Base-by-base conservation (phyloP, 2,888 invertebrate genomes). In the Drosophila diplacantha region DNA sequence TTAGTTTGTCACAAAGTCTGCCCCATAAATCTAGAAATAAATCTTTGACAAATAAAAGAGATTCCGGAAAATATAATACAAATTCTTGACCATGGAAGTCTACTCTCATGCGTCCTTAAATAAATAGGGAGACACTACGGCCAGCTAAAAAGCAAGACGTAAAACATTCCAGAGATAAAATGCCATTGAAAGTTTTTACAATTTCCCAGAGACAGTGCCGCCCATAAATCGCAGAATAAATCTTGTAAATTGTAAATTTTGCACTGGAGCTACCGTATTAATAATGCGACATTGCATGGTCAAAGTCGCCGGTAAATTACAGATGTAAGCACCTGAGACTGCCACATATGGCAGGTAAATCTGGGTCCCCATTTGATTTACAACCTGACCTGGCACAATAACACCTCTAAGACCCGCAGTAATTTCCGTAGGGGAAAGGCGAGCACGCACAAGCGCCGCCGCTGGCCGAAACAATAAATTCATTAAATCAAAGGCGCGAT, bases 371-470 rank as follows among this genome's bases (percentile, higher is more conserved):
- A 11, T 11, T 26, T 22, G 73, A 79, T 81, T 79, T 83, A 79
- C 61, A 65, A 73, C 78, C 81, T 83, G 83, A 83, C 83, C 78
- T 79, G 68, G 44, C 69, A 66, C 78, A 78, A 82, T 69, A 82
- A 65, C 50, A 55, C 46, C 16, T n/a, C 12, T 49, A 41, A 44
- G 14, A 37, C 11, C 18, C 29, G 18, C 26, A 14, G 43, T 26
- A 41, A 41, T 41, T 24, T 41, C 2, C 26, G 46, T n/a, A 32
- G 31, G 9, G 43, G 8, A 11, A 35, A 14, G 2, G 37, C 37
- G 22, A 22, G 3, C 6, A 59, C 20, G 34, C 62, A 62, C 57
- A 50, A 58, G 41, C 46, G 58, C 51, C 66, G 68, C 47, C 49
- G 67, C 52, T 38, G 29, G 59, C 43, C 53, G 35, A 60, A 63